Evolutionary conservation across 2,113 vertebrate genomes (phyloP).

Genomic region (Coracopsis vasa): DNA sequence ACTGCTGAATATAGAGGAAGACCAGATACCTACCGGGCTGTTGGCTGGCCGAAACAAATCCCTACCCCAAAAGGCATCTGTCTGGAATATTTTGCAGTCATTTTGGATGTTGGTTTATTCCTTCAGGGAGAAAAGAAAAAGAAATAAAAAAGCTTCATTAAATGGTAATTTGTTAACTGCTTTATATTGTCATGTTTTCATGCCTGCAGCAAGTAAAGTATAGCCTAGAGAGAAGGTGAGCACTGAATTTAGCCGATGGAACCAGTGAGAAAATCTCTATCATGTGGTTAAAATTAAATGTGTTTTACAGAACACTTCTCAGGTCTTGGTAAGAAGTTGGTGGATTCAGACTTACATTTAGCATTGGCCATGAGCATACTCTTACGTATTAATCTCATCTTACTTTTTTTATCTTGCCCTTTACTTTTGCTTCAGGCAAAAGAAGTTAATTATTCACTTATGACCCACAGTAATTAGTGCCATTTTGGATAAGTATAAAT

Average conservation of each 20-base stretch:
- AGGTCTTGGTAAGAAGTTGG: background rate
- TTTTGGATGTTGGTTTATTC: background rate
- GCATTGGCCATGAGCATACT: background rate
- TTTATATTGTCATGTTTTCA: background rate
- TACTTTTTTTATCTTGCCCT: conserved; percentile 33
- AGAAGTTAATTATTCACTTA: conserved; percentile 63
- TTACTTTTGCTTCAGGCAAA: conserved; percentile 63
- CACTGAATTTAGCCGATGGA: background rate
- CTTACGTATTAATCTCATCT: background rate
- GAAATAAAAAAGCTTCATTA: background rate
- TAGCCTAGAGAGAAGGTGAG: background rate
- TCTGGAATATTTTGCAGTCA: background rate
- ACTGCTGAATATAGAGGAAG: background rate
- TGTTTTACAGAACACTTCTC: background rate
- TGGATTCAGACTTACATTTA: background rate
- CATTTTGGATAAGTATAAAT: conserved; percentile 63
- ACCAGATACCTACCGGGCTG: background rate
- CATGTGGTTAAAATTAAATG: background rate
- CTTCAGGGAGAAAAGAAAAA: background rate
- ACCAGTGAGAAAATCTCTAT: background rate
- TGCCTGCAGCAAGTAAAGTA: background rate
- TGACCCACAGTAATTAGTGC: conserved; percentile 66
- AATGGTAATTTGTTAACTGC: background rate
- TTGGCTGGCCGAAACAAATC: background rate
- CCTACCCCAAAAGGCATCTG: background rate